Conservation (phyloP, 2,797 vertebrate species). For the Toxotes lorentzi region DNA sequence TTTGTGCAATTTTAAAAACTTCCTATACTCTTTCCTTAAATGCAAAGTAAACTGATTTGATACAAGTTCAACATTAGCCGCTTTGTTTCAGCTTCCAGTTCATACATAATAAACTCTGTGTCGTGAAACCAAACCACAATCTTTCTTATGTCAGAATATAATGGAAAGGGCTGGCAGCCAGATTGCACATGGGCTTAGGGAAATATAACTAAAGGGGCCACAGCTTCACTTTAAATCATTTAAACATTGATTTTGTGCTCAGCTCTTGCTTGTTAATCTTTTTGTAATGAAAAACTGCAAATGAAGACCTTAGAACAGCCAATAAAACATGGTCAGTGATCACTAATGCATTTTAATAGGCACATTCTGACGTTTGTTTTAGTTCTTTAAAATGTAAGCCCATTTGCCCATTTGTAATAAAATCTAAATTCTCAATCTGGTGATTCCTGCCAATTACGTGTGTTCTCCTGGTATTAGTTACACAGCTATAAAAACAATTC, state of each 20-base stretch:
- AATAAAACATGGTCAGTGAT: constrained; percentile 79
- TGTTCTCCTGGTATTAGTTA: constrained; percentile 39
- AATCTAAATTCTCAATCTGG: constrained; percentile 57
- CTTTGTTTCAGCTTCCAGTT: constrained; percentile 66
- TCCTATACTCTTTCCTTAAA: constrained; percentile 13
- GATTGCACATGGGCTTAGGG: constrained; percentile 64
- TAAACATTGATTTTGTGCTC: constrained; percentile 83
- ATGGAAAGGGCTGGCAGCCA: constrained; percentile 68
- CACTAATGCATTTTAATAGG: constrained; percentile 80
- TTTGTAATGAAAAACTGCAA: constrained; percentile 81
- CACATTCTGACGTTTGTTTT: constrained; percentile 70
- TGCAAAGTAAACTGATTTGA: constrained; percentile 56
- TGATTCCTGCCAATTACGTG: constrained; percentile 65
- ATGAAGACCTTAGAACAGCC: constrained; percentile 80
- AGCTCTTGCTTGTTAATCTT: constrained; percentile 80
- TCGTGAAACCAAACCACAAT: constrained; percentile 70
- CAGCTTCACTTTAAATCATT: constrained; percentile 82
- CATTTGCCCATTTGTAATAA: constrained; percentile 65
- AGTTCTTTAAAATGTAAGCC: constrained; percentile 67
- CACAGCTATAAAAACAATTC: constrained; percentile 33
- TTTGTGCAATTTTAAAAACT: constrained; percentile 28
- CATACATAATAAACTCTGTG: constrained; percentile 69
- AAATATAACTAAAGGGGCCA: constrained; percentile 78
- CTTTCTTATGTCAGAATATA: constrained; percentile 73
- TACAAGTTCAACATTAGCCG: constrained; percentile 46